These are phyloP conservation scores for Dicranocentrus wangi DNA, from an alignment of 2,888 invertebrate species.

Conservation along the genomic window DNA sequence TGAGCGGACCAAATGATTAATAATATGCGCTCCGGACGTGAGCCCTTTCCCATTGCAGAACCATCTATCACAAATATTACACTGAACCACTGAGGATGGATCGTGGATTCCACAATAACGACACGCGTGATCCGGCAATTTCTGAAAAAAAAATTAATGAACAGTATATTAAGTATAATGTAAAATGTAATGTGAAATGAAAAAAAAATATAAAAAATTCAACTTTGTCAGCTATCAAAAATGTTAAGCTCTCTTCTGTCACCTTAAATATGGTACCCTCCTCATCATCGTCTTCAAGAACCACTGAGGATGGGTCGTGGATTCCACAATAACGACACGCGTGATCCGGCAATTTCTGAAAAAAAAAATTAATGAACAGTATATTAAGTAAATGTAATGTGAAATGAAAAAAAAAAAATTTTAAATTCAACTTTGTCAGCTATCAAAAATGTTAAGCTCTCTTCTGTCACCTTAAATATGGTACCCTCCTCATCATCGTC, in stretches of 20 bases:
- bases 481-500: constrained; percentile 94
- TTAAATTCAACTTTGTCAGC: constrained; percentile 1
- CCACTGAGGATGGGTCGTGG: constrained; percentile 96
- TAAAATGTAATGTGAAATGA: constrained; percentile 14
- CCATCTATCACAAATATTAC: constrained; percentile 99
- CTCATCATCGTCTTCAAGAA: constrained; percentile 96
- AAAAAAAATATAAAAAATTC: constrained; percentile 7
- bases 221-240: constrained; percentile 1
- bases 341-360: constrained; percentile 91
- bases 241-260: constrained; percentile 67
- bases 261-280: constrained; percentile 87
- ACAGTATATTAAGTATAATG: too few species aligned
- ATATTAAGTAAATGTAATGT: too few species aligned
- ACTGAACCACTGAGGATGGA: constrained; percentile 97
- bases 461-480: constrained; percentile 82
- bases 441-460: neutral
- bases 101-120: constrained; percentile 99
- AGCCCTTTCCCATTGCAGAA: constrained; percentile 99
- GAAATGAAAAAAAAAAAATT: neutral
- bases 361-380: constrained; percentile 14
- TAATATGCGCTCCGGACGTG: constrained; percentile 98
- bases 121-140: constrained; percentile 96
- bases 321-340: constrained; percentile 99
- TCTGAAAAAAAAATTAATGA: constrained; percentile 77
- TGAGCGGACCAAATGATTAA: constrained; percentile 98